Evolutionary conservation across 2,797 vertebrate species (phyloP).

Genomic region (Apodemus agrarius): DNA sequence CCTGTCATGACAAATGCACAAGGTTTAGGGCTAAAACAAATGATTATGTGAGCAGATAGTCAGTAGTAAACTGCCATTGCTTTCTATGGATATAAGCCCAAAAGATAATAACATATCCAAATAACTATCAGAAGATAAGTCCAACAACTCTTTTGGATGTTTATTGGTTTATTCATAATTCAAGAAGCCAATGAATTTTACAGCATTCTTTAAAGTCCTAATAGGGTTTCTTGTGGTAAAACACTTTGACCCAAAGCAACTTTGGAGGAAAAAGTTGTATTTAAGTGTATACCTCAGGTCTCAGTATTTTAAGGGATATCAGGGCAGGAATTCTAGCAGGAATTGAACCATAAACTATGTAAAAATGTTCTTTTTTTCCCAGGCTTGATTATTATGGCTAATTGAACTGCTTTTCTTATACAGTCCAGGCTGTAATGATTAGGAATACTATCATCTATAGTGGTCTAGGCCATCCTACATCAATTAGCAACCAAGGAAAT

Average conservation of each 20-base stretch:
- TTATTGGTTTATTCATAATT: constrained; percentile 32
- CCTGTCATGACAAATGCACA: not conserved
- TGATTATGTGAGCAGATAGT: not conserved
- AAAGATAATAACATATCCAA: not conserved
- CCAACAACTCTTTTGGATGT: not conserved
- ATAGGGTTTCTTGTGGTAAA: not conserved
- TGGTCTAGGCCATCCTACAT: not conserved
- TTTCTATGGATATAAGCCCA: not conserved
- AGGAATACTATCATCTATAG: not conserved
- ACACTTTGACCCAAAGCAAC: not conserved
- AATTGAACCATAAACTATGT: not conserved
- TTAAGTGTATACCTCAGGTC: not conserved
- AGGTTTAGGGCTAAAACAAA: not conserved
- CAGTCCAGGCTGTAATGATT: not conserved
- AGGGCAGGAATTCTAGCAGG: not conserved
- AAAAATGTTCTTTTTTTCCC: not conserved
- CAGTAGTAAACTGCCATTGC: not conserved
- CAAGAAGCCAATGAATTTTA: not conserved
- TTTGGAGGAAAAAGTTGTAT: not conserved
- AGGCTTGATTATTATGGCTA: not conserved
- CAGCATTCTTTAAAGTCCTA: not conserved
- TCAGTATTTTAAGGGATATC: not conserved
- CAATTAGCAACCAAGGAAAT: not conserved
- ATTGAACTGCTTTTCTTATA: not conserved
- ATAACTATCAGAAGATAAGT: not conserved